A percentile compares a stretch with the other conserved stretches of the same genome.
Evolutionary conservation across 2,113 vertebrate species (phyloP).

Genomic region (Tyrannus savana): DNA sequence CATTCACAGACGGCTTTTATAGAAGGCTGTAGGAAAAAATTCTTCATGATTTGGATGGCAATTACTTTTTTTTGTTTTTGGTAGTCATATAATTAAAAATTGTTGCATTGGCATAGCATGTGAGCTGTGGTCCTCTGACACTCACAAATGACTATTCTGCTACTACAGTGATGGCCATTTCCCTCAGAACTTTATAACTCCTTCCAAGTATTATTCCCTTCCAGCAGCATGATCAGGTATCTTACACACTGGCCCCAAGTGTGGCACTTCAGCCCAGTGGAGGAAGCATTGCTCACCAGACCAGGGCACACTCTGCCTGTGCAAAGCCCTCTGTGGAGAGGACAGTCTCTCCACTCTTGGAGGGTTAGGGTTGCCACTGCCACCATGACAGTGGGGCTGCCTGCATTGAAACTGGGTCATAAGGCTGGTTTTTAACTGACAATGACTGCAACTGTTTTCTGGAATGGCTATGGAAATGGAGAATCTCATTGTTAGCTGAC

Average conservation of each 20-base stretch:
- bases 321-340: background rate
- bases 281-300: background rate
- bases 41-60: background rate
- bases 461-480: background rate
- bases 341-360: fast-evolving
- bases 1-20: background rate
- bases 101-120: background rate
- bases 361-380: background rate
- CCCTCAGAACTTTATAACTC: background rate
- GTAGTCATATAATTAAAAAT: background rate
- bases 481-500: fast-evolving
- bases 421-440: background rate
- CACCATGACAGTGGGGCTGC: background rate
- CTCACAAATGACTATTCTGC: background rate
- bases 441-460: background rate
- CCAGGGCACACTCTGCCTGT: background rate
- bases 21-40: background rate
- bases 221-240: background rate
- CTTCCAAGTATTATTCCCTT: background rate
- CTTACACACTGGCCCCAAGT: fast-evolving
- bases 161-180: background rate
- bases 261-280: background rate
- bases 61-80: background rate
- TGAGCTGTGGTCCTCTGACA: background rate
- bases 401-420: background rate